Evolutionary conservation across 2,113 vertebrate species (phyloP).

Genomic region (Nothobranchius kuhntae): DNA sequence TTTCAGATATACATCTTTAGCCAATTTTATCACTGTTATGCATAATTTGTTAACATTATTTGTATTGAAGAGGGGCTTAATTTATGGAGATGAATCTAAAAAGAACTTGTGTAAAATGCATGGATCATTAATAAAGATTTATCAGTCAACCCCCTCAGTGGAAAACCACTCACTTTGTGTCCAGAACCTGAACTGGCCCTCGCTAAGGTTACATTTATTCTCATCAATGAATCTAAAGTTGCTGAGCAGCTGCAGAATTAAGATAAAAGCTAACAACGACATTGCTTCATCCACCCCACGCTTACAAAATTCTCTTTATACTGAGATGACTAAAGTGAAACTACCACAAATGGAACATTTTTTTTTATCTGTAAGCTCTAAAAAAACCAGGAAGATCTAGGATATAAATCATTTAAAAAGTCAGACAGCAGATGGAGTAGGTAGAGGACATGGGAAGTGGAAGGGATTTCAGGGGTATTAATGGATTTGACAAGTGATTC

Average conservation of each 20-base stretch:
- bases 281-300: slow-evolving; percentile 71
- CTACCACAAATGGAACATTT: slow-evolving; percentile 35
- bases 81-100: not conserved
- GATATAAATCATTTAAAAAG: slow-evolving; percentile 54
- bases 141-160: not conserved
- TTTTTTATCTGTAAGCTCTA: slow-evolving; percentile 45
- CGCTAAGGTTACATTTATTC: not conserved
- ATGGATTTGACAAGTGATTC: slow-evolving; percentile 63
- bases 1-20: not conserved
- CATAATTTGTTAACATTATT: not conserved
- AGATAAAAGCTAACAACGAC: slow-evolving; percentile 19
- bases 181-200: slow-evolving; percentile 1
- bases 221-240: slow-evolving; percentile 2
- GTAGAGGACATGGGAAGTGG: slow-evolving; percentile 57
- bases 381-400: slow-evolving; percentile 52
- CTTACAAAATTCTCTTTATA: slow-evolving; percentile 40
- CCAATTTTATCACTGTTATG: not conserved
- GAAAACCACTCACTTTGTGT: not conserved
- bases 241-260: not conserved
- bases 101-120: no score
- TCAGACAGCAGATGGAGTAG: slow-evolving; percentile 66
- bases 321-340: slow-evolving; percentile 59
- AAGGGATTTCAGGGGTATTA: slow-evolving; percentile 54
- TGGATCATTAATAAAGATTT: not conserved
- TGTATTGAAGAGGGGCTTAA: not conserved